Conservation (phyloP, 2,888 invertebrate species). For the Biston betularia region DNA sequence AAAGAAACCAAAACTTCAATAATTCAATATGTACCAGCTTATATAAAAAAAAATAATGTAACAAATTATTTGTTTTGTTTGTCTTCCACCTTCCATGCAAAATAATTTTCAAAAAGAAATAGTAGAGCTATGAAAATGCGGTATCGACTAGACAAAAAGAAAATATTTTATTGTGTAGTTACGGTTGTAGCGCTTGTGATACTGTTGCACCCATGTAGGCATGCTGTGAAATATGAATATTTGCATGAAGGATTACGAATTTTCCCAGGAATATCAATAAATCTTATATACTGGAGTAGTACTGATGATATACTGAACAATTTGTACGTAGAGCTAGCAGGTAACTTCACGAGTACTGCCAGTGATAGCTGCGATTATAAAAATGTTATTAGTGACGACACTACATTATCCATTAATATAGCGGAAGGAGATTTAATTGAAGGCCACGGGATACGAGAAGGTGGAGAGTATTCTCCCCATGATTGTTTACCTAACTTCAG, state of each 20-base stretch:
- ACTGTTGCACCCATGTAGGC: conserved; percentile 67
- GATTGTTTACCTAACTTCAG: conserved; percentile 86
- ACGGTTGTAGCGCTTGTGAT: conserved; percentile 61
- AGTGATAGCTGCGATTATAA: conserved; percentile 71
- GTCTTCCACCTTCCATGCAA: too few relatives aligned
- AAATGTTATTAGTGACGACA: conserved; percentile 69
- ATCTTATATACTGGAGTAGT: neutral
- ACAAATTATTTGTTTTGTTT: neutral
- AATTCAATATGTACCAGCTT: too few relatives aligned
- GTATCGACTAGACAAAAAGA: conserved; percentile 62
- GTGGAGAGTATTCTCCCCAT: conserved; percentile 74
- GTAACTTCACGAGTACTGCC: conserved; percentile 78
- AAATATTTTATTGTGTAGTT: conserved; percentile 59
- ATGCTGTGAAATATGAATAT: conserved; percentile 73
- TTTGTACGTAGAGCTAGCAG: conserved; percentile 69
- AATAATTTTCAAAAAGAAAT: too few relatives aligned
- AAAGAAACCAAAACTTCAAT: too few relatives aligned
- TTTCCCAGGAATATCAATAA: neutral
- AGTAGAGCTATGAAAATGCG: conserved; percentile 57
- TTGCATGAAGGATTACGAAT: conserved; percentile 50
- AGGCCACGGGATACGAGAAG: conserved; percentile 71
- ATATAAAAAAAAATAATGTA: neutral
- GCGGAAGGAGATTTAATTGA: conserved; percentile 71
- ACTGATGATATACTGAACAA: conserved; percentile 62
- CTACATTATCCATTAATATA: conserved; percentile 62